Conservation (phyloP, 1,140 invertebrate genomes). For the Thereuonema tuberculata region DNA sequence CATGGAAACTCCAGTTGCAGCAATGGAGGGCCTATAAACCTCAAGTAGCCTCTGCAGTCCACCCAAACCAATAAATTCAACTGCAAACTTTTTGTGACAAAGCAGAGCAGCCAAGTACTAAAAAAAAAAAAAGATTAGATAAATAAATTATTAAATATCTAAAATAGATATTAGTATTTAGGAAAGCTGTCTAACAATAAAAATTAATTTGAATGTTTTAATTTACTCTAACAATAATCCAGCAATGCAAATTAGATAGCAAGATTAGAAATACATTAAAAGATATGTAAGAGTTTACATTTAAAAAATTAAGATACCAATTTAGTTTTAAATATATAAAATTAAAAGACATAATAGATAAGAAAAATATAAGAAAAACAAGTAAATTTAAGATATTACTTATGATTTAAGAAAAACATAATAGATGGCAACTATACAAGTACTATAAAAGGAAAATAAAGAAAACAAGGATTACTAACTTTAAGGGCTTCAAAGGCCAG, state of each 20-base stretch:
- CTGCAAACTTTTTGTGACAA: slow-evolving; percentile 94
- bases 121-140: slow-evolving; percentile 26
- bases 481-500: slow-evolving; percentile 78
- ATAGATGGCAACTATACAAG: too few species aligned
- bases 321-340: too few species aligned
- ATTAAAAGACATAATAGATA: too few species aligned
- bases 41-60: slow-evolving; percentile 69
- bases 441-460: background rate
- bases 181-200: background rate
- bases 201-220: background rate
- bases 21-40: slow-evolving; percentile 79
- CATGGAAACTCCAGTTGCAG: slow-evolving; percentile 88
- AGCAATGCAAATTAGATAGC: slow-evolving; percentile 3
- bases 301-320: too few species aligned
- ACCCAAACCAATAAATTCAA: slow-evolving; percentile 77
- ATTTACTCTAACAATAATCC: too few species aligned
- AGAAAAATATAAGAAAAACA: too few species aligned
- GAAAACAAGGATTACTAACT: slow-evolving; percentile 20
- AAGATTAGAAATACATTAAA: background rate
- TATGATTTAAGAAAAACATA: too few species aligned
- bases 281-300: too few species aligned
- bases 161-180: background rate
- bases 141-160: too few species aligned
- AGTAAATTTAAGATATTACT: too few species aligned
- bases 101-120: slow-evolving; percentile 84